phyloP scores from a whole-genome alignment of 1,140 invertebrate species.

The Nasonia giraulti region DNA sequence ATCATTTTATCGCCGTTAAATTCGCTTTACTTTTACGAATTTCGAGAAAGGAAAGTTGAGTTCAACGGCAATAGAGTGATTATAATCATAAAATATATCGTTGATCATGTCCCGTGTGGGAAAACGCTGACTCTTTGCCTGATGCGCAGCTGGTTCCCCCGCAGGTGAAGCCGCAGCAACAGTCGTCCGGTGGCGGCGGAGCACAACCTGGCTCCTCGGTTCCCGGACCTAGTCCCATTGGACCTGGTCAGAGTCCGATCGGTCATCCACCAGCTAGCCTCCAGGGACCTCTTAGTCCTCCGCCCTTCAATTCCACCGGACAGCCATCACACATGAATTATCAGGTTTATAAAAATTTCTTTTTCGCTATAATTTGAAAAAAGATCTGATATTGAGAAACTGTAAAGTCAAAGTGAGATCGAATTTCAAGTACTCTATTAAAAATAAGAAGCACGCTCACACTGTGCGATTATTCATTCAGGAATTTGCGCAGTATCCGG shows the following conservation, averaged over 20 bases:
- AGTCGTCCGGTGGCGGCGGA: conserved; percentile 74
- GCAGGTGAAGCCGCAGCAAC: conserved; percentile 85
- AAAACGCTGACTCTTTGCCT: conserved; percentile 75
- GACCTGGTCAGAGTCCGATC: conserved; percentile 76
- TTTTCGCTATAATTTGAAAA: background rate
- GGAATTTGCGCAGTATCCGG: conserved; percentile 71
- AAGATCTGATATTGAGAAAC: background rate
- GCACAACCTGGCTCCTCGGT: conserved; percentile 70
- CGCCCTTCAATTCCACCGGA: conserved; percentile 73
- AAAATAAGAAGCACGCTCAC: conserved; percentile 49
- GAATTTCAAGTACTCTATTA: conserved; percentile 24
- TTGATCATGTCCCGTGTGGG: conserved; percentile 74
- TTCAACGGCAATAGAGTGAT: conserved; percentile 1
- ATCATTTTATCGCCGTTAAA: background rate
- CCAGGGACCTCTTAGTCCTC: conserved; percentile 73
- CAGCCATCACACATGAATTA: conserved; percentile 77
- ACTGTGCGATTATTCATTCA: conserved; percentile 42
- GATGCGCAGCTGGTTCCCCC: conserved; percentile 76
- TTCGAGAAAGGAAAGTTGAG: background rate
- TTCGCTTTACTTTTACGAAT: background rate
- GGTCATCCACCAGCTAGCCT: conserved; percentile 76
- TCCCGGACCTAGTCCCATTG: conserved; percentile 71
- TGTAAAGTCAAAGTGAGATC: background rate
- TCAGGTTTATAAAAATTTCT: conserved; percentile 69
- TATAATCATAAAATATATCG: conserved; percentile 31